Evolutionary conservation across 2,113 vertebrate genomes (phyloP).

Genomic region (Channa maculata): DNA sequence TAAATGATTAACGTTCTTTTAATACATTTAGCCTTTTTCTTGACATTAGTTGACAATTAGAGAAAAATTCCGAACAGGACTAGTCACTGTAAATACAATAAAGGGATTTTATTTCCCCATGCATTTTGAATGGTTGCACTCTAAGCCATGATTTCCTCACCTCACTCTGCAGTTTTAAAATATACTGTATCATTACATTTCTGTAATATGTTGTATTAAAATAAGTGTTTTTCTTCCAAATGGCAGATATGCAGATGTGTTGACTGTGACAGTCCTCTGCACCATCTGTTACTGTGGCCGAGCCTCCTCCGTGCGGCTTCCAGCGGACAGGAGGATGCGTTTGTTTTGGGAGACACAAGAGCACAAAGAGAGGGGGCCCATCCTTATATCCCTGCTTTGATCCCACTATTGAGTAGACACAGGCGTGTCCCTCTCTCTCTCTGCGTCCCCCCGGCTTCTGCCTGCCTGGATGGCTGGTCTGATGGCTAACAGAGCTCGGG

Average conservation of each 20-base stretch:
- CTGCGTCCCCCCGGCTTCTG: slow-evolving; percentile 23
- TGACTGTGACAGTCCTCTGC: slow-evolving; percentile 35
- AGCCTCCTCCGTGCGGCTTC: slow-evolving; percentile 50
- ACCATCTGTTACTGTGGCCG: slow-evolving; percentile 72
- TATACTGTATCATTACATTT: not conserved
- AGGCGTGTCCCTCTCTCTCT: slow-evolving; percentile 50
- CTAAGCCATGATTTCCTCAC: not conserved
- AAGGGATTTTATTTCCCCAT: too few relatives aligned
- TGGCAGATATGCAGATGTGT: slow-evolving; percentile 28
- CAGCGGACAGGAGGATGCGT: slow-evolving; percentile 69
- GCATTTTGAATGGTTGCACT: not conserved
- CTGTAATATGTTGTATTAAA: slow-evolving; percentile 3
- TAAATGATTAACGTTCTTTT: too few relatives aligned
- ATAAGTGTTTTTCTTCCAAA: slow-evolving; percentile 11
- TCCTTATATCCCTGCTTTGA: slow-evolving; percentile 71
- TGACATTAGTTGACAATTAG: not conserved
- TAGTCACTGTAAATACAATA: too few relatives aligned
- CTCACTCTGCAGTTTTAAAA: not conserved
- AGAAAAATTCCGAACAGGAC: not conserved
- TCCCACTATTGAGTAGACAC: slow-evolving; percentile 72
- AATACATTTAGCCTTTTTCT: not conserved
- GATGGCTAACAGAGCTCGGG: slow-evolving; percentile 11
- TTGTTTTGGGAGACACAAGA: slow-evolving; percentile 76
- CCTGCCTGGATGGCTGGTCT: slow-evolving; percentile 50
- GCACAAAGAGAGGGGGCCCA: slow-evolving; percentile 76